Conservation (phyloP, 2,113 vertebrate genomes). For the Protomyctophum bolini region DNA sequence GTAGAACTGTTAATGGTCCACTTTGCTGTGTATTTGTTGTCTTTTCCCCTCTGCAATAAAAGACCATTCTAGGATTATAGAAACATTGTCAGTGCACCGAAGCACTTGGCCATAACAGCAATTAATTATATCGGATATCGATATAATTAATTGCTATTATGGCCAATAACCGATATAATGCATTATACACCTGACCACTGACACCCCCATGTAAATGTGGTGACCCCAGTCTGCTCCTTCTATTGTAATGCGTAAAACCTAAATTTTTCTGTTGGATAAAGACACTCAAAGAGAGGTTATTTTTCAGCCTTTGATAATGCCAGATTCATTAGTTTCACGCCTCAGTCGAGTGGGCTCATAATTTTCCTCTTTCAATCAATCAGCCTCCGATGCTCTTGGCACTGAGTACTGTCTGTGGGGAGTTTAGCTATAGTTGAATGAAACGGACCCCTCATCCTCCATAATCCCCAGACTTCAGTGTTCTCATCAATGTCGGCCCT, state of each 20-base stretch:
- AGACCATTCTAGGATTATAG: no score
- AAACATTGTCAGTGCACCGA: no score
- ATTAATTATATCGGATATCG: no score
- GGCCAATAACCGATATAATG: no score
- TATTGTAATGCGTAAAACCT: not conserved
- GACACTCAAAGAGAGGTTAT: not conserved
- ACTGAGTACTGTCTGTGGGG: slow-evolving; percentile 26
- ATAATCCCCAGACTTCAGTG: slow-evolving; percentile 11
- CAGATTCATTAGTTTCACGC: slow-evolving; percentile 32
- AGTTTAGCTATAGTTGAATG: slow-evolving; percentile 31
- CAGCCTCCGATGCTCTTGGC: slow-evolving; percentile 10
- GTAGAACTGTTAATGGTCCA: no score
- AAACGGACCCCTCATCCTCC: slow-evolving; percentile 14
- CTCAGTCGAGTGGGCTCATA: slow-evolving; percentile 14
- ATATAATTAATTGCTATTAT: no score
- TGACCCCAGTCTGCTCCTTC: no score
- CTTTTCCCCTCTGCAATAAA: no score
- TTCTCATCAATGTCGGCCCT: slow-evolving; percentile 7
- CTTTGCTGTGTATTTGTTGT: no score
- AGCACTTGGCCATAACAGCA: no score
- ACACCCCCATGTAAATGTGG: no score
- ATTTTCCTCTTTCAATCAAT: not conserved
- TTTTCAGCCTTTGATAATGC: slow-evolving; percentile 43
- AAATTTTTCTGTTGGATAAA: not conserved
- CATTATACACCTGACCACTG: no score